Base-by-base conservation (phyloP, 2,797 vertebrate genomes). In the Intellagama lesueurii region DNA sequence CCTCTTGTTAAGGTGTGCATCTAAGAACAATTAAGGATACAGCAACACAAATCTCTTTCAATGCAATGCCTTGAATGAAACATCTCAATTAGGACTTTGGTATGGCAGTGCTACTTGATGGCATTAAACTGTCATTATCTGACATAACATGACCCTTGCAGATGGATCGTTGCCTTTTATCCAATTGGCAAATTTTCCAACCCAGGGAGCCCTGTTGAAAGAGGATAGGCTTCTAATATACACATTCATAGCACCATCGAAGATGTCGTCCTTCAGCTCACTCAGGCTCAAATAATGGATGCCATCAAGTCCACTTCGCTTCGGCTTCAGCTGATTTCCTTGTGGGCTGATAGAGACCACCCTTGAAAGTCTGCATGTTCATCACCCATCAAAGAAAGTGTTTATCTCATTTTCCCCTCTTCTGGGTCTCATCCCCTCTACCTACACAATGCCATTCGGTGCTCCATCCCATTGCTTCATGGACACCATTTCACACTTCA, bases 401-500 rank as follows among this genome's bases (percentile, higher is more conserved):
- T 85, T 44, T 83, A n/a, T 87, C 89, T 44, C 14, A 56, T 56
- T 76, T 91, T n/a, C 24, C 64, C 26, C 64, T 28, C 77, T 88
- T 92, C 91, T 83, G 89, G 88, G 94, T 89, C 92, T 90, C 86
- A 86, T 90, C 60, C 72, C 70, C 90, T 70, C 88, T 88, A 89
- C 76, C 66, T 89, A 4, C 81, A 52, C 30, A 85, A 32, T 81
- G 68, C 47, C 72, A 26, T 64, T 70, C 22, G 30, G 11, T 87
- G 76, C 30, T 40, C 40, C 7, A 76, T 90, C 64, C 88, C 73
- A 35, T 84, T 92, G 85, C 28, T 80, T 14, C 87, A 72, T 92
- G 93, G 92, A 91, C 92, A 91, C 77, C 94, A 95, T 95, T 95
- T 94, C 93, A 92, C 92, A 94, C 88, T 92, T 82, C 91, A 90